Base-by-base conservation (phyloP, 64 coral and sea anemone genomes). In the Porites lutea region DNA sequence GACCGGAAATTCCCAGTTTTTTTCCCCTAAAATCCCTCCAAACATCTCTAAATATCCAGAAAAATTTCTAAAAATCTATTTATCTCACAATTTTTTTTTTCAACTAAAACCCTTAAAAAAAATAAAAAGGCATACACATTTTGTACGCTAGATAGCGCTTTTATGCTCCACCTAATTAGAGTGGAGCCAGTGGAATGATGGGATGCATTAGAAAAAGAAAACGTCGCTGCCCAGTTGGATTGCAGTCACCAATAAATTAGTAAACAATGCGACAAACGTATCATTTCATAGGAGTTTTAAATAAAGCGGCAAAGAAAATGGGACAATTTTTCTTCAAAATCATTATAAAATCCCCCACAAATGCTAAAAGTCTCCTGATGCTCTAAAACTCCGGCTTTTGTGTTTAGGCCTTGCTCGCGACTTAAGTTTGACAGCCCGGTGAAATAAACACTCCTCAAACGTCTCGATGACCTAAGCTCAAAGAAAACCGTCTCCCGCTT, bases 291-390 rank as follows among this genome's bases (percentile, higher is more conserved):
- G 16, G 58, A 84, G 49, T 48, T 67, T 66, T 84, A 84, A 84
- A 64, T 37, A 47, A 84, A 84, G 22, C 62, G 21, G 59, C 81
- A 83, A 83, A 83, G 22, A 84, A 84, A 84, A 84, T 23, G 65
- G 22, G 65, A 84, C 81, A 66, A 65, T 3, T 84, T 66, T 84
- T 84, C 59, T 84, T 84, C 81, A 84, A 69, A 68, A 84, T 66
- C 59, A 84, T 84, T 14, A 13, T 66, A 66, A 66, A 84, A 65
- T 84, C 59, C 21, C 27, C 58, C 1, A 65, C 59, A 84, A 84
- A 84, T 48, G 3, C 23, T 50, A 84, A 84, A 84, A 66, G 16
- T 65, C 8, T 66, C 66, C 59, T 66, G 61, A 66, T 66, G 37
- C 81, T 84, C 61, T 48, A 84, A 84, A 66, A 66, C 48, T 66